Evolutionary conservation across 2,113 vertebrate species (phyloP).

Genomic region (Otolemur garnettii): DNA sequence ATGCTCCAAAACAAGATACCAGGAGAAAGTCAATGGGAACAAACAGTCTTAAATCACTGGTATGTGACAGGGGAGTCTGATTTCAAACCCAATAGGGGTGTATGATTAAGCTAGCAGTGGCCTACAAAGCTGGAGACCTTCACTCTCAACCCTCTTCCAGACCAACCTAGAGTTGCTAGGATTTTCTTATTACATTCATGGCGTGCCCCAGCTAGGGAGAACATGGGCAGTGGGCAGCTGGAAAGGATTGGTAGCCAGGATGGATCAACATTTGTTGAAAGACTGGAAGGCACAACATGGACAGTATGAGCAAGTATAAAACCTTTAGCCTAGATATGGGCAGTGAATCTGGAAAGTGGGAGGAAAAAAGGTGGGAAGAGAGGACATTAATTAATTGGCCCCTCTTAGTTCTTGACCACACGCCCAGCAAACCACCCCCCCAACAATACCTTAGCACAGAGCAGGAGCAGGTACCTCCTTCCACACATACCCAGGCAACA

Average conservation of each 20-base stretch:
- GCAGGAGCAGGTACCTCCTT: neutral
- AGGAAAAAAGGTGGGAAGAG: neutral
- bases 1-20: neutral
- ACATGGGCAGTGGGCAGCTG: neutral
- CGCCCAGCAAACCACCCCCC: neutral
- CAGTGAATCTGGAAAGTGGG: neutral
- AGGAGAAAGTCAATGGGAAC: constrained; percentile 53
- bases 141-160: neutral
- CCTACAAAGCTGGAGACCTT: neutral
- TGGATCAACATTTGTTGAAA: neutral
- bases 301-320: neutral
- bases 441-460: constrained; percentile 24
- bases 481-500: neutral
- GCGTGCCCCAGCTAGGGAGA: neutral
- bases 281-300: neutral
- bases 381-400: neutral
- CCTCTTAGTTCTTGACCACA: neutral
- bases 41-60: constrained; percentile 20
- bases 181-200: neutral
- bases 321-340: neutral
- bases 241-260: neutral
- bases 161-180: neutral
- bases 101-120: neutral
- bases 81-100: neutral
- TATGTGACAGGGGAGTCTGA: neutral